Evolutionary conservation across 2,888 invertebrate species (phyloP).

Genomic region (Myopa testacea): DNA sequence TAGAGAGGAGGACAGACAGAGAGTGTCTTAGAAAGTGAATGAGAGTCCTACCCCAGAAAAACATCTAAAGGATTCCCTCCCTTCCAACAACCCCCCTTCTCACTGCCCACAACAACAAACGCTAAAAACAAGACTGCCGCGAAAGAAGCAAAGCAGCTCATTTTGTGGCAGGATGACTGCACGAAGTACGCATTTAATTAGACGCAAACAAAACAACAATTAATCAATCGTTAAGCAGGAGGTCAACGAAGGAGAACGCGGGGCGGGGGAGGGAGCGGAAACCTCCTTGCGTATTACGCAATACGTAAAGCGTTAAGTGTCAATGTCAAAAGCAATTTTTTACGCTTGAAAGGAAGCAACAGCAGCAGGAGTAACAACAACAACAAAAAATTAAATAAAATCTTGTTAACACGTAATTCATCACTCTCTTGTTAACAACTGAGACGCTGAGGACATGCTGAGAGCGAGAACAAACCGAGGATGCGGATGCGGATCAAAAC

Average conservation of each 20-base stretch:
- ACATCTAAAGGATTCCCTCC: background rate
- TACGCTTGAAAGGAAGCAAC: slow-evolving; percentile 56
- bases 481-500: slow-evolving; percentile 42
- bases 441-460: background rate
- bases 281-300: background rate
- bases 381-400: slow-evolving; percentile 59
- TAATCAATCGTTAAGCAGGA: slow-evolving; percentile 58
- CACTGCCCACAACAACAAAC: background rate
- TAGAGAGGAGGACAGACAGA: background rate
- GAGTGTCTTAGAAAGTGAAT: background rate
- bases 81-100: background rate
- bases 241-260: slow-evolving; percentile 18
- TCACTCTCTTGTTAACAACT: slow-evolving; percentile 55
- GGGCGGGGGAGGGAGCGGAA: slow-evolving; percentile 30
- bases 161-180: slow-evolving; percentile 31
- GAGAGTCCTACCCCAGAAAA: background rate
- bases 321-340: slow-evolving; percentile 65
- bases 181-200: slow-evolving; percentile 58
- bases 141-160: slow-evolving; percentile 14
- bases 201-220: slow-evolving; percentile 66
- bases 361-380: background rate
- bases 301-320: slow-evolving; percentile 54
- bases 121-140: background rate
- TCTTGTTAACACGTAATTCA: slow-evolving; percentile 69
- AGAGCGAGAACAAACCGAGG: background rate